Conservation (phyloP, 2,113 vertebrate species). For the Stigmatopora nigra region DNA sequence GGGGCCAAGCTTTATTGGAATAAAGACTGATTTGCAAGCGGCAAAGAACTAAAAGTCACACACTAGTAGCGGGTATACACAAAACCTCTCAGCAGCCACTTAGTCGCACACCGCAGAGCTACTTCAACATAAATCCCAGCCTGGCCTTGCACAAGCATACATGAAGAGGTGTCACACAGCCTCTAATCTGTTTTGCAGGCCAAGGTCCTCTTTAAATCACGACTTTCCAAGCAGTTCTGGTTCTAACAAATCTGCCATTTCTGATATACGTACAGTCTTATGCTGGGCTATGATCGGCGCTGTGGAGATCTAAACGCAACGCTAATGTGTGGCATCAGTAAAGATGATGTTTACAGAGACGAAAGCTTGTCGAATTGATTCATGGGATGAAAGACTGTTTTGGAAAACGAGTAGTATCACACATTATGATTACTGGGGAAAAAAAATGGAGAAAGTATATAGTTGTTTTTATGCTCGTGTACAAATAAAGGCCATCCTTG, state of each 20-base stretch:
- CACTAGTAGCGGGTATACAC: not conserved
- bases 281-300: not conserved
- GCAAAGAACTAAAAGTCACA: not conserved
- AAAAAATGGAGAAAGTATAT: too few species aligned
- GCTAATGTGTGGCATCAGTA: not conserved
- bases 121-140: conserved; percentile 11
- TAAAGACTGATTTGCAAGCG: conserved; percentile 13
- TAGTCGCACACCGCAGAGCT: conserved; percentile 10
- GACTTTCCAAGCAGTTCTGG: not conserved
- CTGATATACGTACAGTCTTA: not conserved
- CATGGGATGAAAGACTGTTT: too few species aligned
- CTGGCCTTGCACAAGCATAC: not conserved
- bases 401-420: too few species aligned
- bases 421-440: too few species aligned
- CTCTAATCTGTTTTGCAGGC: conserved; percentile 4
- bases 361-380: too few species aligned
- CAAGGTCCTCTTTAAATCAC: not conserved
- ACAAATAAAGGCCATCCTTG: too few species aligned
- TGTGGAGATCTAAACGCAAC: not conserved
- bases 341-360: not conserved
- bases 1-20: not conserved
- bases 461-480: too few species aligned
- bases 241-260: not conserved
- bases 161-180: not conserved
- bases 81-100: not conserved